Base-by-base conservation (phyloP, 2,888 invertebrate species). In the Erebia ligea region DNA sequence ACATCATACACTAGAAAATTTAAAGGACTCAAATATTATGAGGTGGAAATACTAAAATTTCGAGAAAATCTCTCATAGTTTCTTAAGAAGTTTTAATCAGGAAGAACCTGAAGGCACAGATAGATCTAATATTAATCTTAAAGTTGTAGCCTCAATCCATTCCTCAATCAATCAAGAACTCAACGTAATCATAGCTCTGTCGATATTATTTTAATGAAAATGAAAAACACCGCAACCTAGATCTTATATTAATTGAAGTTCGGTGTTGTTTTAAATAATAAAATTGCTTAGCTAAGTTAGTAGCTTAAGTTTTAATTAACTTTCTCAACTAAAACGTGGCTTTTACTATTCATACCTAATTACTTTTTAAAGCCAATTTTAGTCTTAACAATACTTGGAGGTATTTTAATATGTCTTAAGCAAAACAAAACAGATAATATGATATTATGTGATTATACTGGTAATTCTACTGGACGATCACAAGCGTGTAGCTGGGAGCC, bases 221-320 rank as follows among this genome's bases (percentile, higher is more conserved):
- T 15, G 34, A 50, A 56, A 50, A 63, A 68, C 45, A 50, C 42
- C 59, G 15, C 17, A 68, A 56, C 62, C 42, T 45, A 56, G 11
- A 63, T 61, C 54, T 45, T 17, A 56, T 56, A 68, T 56, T 68
- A 62, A 68, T 54, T 19, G 45, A 68, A 61, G 21, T 68, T 56
- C 17, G 25, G 17, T 56, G 56, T 63, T 64, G 63, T 64, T 63
- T 63, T 64, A 52, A 64, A 64, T 64, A 64, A 64, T 64, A 10
- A 34, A 50, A 34, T 58, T 5, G 25, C 52, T 64, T 50, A 63
- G 48, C 62, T 59, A 21, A 64, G n/a, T n/a, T n/a, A n/a, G n/a
- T n/a, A n/a, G n/a, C n/a, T n/a, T n/a, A n/a, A 64, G 63, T 64
- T 64, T 52, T 64, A 64, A 64, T 52, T 50, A 50, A 64, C n/a